phyloP scores from a whole-genome alignment of 1,140 invertebrate species.

The Babylonia areolata region DNA sequence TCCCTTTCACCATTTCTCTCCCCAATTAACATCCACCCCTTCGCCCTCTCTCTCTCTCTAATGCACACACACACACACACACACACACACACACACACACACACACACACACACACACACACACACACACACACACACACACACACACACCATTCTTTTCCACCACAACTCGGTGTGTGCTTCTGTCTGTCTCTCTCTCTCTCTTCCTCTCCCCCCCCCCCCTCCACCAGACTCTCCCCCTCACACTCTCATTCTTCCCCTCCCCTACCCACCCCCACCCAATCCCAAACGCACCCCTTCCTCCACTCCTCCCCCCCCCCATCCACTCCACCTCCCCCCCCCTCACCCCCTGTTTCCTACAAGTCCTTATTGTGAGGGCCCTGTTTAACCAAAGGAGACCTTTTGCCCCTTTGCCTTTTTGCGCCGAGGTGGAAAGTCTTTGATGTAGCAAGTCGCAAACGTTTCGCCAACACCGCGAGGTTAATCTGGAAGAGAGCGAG shows the following conservation, averaged over 20 bases:
- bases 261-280: constrained; percentile 24
- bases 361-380: not conserved
- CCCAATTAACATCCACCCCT: no score
- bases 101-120: no score
- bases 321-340: not conserved
- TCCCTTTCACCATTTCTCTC: no score
- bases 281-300: not conserved
- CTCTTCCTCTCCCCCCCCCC: constrained; percentile 18
- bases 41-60: no score
- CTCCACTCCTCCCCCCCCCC: not conserved
- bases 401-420: not conserved
- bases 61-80: no score
- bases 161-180: constrained; percentile 28
- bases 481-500: not conserved
- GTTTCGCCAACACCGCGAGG: no score
- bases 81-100: no score
- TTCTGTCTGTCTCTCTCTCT: constrained; percentile 41
- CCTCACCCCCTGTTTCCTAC: constrained; percentile 3
- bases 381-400: not conserved
- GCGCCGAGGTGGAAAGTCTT: not conserved
- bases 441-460: not conserved
- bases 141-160: no score
- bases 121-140: no score
- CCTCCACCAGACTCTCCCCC: not conserved
- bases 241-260: constrained; percentile 22